A percentile compares a stretch with the other conserved stretches of the same genome.
These are phyloP conservation scores for Larimichthys polyactis DNA, from an alignment of 2,113 vertebrate genomes.

Conservation along the genomic window DNA sequence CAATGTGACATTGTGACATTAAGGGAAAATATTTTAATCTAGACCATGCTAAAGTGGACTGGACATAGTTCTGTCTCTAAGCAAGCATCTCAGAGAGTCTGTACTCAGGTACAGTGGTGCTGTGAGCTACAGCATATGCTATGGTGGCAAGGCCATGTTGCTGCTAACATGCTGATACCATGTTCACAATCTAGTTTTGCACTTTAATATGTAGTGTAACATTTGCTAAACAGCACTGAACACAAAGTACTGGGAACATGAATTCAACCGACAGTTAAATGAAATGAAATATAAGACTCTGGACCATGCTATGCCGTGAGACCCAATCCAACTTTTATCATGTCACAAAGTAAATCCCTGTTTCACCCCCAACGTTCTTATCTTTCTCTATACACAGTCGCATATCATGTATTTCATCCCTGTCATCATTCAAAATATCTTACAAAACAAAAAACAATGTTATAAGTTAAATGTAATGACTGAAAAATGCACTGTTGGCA, in stretches of 20 bases:
- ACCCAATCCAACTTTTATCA: constrained; percentile 1
- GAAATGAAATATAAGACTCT: background rate
- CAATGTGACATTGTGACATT: background rate
- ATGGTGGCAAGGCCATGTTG: background rate
- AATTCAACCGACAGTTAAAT: background rate
- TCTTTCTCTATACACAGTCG: background rate
- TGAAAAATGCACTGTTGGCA: constrained; percentile 70
- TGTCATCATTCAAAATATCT: constrained; percentile 24
- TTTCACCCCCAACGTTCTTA: background rate
- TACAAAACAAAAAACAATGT: constrained; percentile 41
- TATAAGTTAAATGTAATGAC: constrained; percentile 72
- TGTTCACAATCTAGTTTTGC: background rate
- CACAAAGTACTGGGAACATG: background rate
- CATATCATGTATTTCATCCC: background rate
- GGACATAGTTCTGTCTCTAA: background rate
- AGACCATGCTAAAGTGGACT: background rate
- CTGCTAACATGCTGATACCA: background rate
- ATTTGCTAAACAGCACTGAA: background rate
- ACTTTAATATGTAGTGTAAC: background rate
- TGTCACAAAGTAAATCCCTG: constrained; percentile 10
- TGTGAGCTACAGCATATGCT: background rate
- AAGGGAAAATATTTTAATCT: background rate
- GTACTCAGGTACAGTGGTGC: background rate
- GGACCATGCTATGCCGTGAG: background rate
- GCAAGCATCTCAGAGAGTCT: background rate